Percentiles rank a stretch among this genome's conserved stretches.
Evolutionary conservation across 2,888 invertebrate species (phyloP).

Genomic region (Lucinisca nassula): DNA sequence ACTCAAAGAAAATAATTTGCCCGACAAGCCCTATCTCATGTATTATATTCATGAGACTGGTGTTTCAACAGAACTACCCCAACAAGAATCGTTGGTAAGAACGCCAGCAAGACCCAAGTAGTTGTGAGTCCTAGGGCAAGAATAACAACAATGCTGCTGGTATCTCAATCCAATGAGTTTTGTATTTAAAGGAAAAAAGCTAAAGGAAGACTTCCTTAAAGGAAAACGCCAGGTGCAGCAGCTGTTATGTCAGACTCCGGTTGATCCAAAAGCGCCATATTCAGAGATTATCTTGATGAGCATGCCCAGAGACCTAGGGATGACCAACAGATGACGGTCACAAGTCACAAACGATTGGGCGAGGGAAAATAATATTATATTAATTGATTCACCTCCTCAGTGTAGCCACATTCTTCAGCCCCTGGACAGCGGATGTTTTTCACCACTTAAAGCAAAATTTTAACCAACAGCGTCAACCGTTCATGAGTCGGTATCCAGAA

Average conservation of each 20-base stretch:
- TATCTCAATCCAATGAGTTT: background rate
- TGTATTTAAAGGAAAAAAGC: constrained; percentile 20
- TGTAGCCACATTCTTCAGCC: constrained; percentile 30
- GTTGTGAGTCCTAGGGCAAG: background rate
- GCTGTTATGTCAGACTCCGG: background rate
- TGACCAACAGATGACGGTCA: constrained; percentile 28
- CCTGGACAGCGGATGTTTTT: background rate
- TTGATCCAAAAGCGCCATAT: constrained; percentile 25
- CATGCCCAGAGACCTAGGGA: background rate
- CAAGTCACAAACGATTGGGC: constrained; percentile 36
- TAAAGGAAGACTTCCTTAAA: constrained; percentile 14
- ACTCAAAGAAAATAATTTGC: background rate
- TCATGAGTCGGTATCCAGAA: background rate
- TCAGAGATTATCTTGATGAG: background rate
- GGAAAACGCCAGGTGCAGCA: constrained; percentile 11
- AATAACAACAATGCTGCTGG: constrained; percentile 19
- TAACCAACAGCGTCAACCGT: background rate
- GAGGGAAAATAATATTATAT: constrained; percentile 26
- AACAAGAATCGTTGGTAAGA: background rate
- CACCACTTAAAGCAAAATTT: background rate
- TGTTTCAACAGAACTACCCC: constrained; percentile 19
- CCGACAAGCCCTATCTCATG: constrained; percentile 27
- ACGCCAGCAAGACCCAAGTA: background rate
- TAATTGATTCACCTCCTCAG: constrained; percentile 25
- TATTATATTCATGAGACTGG: constrained; percentile 24